phyloP scores from a whole-genome alignment of 2,888 invertebrate species.

The Hyppa rectilinea region DNA sequence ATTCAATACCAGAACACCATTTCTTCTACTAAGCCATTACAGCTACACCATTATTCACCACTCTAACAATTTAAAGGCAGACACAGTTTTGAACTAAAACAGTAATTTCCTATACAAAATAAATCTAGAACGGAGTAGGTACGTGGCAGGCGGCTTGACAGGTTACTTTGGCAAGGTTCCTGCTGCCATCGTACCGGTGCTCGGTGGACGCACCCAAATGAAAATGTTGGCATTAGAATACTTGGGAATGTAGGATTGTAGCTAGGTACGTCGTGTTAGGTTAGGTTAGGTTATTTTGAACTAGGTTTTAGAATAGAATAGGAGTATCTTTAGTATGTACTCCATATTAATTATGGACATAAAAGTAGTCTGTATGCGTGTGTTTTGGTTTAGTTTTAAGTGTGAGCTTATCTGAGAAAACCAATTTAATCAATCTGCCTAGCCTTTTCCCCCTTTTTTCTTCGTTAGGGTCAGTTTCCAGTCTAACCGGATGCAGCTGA shows the following conservation, averaged over 20 bases:
- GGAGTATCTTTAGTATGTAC: too few relatives aligned
- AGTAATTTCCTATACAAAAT: conserved; percentile 61
- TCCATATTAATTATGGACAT: too few relatives aligned
- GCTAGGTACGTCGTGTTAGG: too few relatives aligned
- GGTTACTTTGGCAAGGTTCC: conserved; percentile 83
- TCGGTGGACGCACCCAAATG: conserved; percentile 65
- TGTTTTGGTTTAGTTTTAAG: too few relatives aligned
- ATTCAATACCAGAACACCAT: background rate
- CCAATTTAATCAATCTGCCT: too few relatives aligned
- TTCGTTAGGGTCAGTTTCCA: too few relatives aligned
- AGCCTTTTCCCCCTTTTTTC: too few relatives aligned
- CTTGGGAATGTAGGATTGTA: conserved; percentile 13
- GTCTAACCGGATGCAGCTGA: too few relatives aligned
- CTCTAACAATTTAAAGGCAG: conserved; percentile 15
- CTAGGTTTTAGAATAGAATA: background rate
- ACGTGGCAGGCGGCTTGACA: conserved; percentile 69
- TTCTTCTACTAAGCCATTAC: conserved; percentile 5
- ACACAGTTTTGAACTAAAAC: conserved; percentile 47
- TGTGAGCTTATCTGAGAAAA: too few relatives aligned
- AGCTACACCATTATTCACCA: conserved; percentile 15
- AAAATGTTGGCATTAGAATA: conserved; percentile 65
- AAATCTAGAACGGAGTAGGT: conserved; percentile 66
- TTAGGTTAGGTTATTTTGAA: conserved; percentile 20
- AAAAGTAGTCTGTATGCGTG: too few relatives aligned
- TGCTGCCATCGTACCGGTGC: conserved; percentile 63